Evolutionary conservation across 2,888 invertebrate genomes (phyloP), one percentile per base, ranked within the genome.

Genomic region (Muscina levida): DNA sequence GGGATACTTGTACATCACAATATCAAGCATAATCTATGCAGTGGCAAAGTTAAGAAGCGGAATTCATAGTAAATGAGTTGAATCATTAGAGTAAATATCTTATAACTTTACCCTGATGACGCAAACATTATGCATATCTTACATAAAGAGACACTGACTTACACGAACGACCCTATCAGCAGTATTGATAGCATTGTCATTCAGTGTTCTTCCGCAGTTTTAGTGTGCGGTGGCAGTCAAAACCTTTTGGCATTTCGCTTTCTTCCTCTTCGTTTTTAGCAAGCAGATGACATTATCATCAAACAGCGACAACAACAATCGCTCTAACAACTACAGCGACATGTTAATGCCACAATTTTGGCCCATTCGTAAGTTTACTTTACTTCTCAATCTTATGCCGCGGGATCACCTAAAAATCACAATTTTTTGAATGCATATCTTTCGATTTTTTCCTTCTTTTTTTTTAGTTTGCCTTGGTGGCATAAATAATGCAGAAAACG

Each of bases 191-290:
- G 74, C 56, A 70, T 70, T 72, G 65, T 59, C 75, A 74, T 46
- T 67, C 19, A 22, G 11, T 10, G 15, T 31, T 62, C 48, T 70
- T 72, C 53, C 42, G 37, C 26, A 26, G 22, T 62, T 17, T 62
- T n/a, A n/a, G n/a, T n/a, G n/a, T n/a, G n/a, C n/a, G n/a, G n/a
- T 42, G 17, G 13, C 62, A 22, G 22, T 42, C 39, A 62, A 17
- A 75, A 74, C 72, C 74, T 77, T 74, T 72, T 75, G 81, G 77
- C 81, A 77, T 75, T 81, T 74, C 67, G 68, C 67, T 74, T 73
- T 74, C 53, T 26, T 72, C 42, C 53, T 59, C 56, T 11, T 70
- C n/a, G n/a, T n/a, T n/a, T n/a, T n/a, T n/a, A n/a, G 8, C 22
- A 37, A 74, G 44, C 72, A 73, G 67, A 56, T 82, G 79, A 76